phyloP scores from a whole-genome alignment of 2,797 vertebrate species.

The Sphenopsis melanotis region DNA sequence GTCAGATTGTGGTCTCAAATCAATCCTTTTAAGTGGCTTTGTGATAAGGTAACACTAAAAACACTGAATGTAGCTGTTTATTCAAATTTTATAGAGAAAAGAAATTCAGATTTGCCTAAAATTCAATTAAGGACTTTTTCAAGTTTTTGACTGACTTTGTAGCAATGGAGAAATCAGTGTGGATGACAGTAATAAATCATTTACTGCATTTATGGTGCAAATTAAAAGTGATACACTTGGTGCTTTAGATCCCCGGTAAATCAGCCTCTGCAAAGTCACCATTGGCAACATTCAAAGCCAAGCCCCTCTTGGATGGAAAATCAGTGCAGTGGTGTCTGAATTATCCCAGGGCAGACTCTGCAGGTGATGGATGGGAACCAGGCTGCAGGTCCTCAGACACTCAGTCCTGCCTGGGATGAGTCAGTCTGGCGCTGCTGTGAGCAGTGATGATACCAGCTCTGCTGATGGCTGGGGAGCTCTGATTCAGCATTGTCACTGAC shows the following conservation, averaged over 20 bases:
- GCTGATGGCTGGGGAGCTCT: background rate
- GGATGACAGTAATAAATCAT: background rate
- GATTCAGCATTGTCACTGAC: conserved; percentile 12
- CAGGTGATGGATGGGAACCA: background rate
- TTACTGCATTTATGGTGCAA: background rate
- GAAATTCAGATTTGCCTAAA: background rate
- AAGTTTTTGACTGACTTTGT: background rate
- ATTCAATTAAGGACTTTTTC: background rate
- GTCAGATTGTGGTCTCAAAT: background rate
- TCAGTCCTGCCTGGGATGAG: background rate
- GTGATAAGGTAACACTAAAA: background rate
- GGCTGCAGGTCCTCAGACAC: background rate
- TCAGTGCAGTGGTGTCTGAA: background rate
- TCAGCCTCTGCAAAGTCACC: conserved; percentile 19
- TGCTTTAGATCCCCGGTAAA: background rate
- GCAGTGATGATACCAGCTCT: background rate
- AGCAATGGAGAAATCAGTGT: background rate
- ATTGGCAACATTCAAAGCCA: background rate
- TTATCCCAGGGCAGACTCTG: rapidly evolving
- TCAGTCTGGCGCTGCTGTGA: background rate
- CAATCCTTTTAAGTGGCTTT: background rate
- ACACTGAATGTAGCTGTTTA: background rate
- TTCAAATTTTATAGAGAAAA: background rate
- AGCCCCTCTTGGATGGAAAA: background rate
- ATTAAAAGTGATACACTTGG: background rate